These are phyloP conservation scores for Heliconius hortense DNA, from an alignment of 2,888 invertebrate species.

Conservation along the genomic window DNA sequence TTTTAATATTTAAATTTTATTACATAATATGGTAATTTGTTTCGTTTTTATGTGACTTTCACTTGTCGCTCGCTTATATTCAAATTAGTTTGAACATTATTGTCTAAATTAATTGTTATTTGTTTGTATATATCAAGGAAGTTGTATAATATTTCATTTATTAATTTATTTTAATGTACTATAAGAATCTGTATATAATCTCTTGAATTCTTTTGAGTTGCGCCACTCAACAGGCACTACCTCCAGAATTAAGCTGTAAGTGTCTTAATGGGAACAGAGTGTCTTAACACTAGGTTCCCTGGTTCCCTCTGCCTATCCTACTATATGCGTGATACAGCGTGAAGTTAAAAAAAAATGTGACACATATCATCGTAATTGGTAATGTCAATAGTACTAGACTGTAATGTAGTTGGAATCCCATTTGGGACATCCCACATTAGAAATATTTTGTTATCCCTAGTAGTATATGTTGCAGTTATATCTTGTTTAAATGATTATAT, in stretches of 20 bases:
- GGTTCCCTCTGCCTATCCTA: too few species aligned
- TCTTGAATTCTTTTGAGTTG: too few species aligned
- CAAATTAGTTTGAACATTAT: constrained; percentile 4
- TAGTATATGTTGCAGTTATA: too few species aligned
- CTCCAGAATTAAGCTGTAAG: too few species aligned
- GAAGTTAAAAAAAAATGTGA: too few species aligned
- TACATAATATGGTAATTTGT: constrained; percentile 27
- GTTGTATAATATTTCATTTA: not conserved
- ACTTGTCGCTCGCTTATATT: constrained; percentile 16
- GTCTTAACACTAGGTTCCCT: too few species aligned
- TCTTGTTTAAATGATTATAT: too few species aligned
- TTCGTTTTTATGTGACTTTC: constrained; percentile 16
- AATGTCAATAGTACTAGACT: too few species aligned
- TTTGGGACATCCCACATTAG: not conserved
- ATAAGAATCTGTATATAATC: too few species aligned
- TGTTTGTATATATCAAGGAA: constrained; percentile 11
- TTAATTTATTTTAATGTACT: not conserved
- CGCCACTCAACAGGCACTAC: too few species aligned
- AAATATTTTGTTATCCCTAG: not conserved
- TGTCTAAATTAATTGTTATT: constrained; percentile 8
- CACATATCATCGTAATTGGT: too few species aligned
- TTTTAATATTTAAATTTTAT: constrained; percentile 44
- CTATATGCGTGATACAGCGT: not conserved
- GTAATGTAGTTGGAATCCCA: not conserved
- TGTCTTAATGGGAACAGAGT: too few species aligned